A percentile compares a stretch with the other conserved stretches of the same genome.
Conservation (phyloP, 2,113 vertebrate genomes). For the Tyto alba region DNA sequence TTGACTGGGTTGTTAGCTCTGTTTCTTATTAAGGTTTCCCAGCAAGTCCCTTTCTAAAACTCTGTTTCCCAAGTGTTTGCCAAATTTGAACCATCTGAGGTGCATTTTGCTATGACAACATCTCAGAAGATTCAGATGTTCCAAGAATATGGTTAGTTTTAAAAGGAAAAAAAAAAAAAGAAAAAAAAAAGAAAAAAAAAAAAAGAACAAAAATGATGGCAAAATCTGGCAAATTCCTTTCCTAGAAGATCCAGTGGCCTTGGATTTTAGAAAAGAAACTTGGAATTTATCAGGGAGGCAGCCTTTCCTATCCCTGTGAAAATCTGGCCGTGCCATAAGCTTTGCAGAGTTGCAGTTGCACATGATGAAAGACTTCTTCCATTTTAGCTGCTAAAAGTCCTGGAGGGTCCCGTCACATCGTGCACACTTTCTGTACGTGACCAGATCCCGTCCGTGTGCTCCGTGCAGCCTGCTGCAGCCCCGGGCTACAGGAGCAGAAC, state of each 20-base stretch:
- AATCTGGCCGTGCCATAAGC: not conserved
- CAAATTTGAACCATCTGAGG: slow-evolving; percentile 58
- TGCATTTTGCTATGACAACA: slow-evolving; percentile 45
- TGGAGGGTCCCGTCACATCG: accelerated
- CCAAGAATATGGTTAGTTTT: slow-evolving; percentile 1
- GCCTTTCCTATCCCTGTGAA: not conserved
- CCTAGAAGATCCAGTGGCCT: not conserved
- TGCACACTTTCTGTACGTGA: accelerated
- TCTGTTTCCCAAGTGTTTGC: slow-evolving; percentile 23
- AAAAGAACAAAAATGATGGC: not conserved
- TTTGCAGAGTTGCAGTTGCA: not conserved
- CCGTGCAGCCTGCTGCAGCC: not conserved
- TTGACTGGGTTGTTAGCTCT: slow-evolving; percentile 31
- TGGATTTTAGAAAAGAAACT: not conserved
- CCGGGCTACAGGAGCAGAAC: not conserved
- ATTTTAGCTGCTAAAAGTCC: not conserved
- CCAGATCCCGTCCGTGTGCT: accelerated
- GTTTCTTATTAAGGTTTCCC: slow-evolving; percentile 53
- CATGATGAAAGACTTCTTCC: not conserved
- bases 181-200: not conserved
- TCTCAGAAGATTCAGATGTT: slow-evolving; percentile 37
- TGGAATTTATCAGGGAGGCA: not conserved
- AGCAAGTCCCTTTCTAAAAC: slow-evolving; percentile 25
- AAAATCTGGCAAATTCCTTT: not conserved
- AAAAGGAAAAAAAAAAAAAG: not conserved